Evolutionary conservation across 2,888 invertebrate species (phyloP), one percentile per base, ranked within the genome.

Genomic region (Scaeva pyrastri): DNA sequence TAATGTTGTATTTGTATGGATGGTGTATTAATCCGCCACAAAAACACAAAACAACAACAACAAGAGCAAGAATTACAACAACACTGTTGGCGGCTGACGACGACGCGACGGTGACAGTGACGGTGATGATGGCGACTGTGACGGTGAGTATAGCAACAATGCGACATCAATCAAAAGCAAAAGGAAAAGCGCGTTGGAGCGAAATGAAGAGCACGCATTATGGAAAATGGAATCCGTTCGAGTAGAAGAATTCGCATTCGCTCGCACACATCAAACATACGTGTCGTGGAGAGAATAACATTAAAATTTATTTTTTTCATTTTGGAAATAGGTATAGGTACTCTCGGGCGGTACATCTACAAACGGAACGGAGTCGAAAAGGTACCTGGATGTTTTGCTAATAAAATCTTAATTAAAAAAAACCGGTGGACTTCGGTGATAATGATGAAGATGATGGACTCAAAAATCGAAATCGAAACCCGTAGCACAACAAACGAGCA

Each of bases 181-280:
- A 74, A 70, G 74, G 48, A 64, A 84, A 39, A 85, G 68, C 85
- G 85, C 85, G 85, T 81, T 85, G 52, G 31, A 80, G 80, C 68
- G 85, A n/a, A 72, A 31, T 48, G 68, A 48, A 64, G 55, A 60
- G 68, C 83, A 83, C 83, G 83, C 83, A 78, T 78, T 68, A 62
- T 70, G 23, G 74, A 76, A 71, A 60, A 62, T 70, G 23, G 74
- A 76, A 71, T 72, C 71, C 72, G 72, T 60, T 56, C 66, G 66
- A 76, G 71, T 68, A 72, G 70, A 84, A 85, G 52, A 80, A 71
- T 75, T 72, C 72, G 74, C 78, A n/a, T n/a, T 60, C 21, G 50
- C 19, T 12, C 60, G 19, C 39, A 41, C 62, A 78, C 66, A 76
- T 66, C 71, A 70, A 48, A 55, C 52, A n/a, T n/a, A n/a, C n/a